Evolutionary conservation across 2,113 vertebrate species (phyloP).

Genomic region (Rattus norvegicus): GRCr8 NC_086025.1:124548001-124548500

Average conservation of each 20-base stretch:
- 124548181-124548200: conserved; percentile 29
- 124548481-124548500: conserved; percentile 95
- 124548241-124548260: conserved; percentile 69
- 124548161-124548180: conserved; percentile 56
- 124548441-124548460: conserved; percentile 98
- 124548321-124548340: conserved; percentile 19
- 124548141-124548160: conserved; percentile 64
- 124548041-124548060: conserved; percentile 52
- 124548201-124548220: conserved; percentile 59
- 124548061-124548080: neutral
- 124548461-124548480: conserved; percentile 96
- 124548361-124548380: conserved; percentile 55
- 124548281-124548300: conserved; percentile 28
- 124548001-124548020: neutral
- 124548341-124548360: neutral
- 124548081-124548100: conserved; percentile 49
- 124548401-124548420: conserved; percentile 94
- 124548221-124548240: neutral
- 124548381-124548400: conserved; percentile 94
- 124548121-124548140: conserved; percentile 56
- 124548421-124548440: conserved; percentile 95
- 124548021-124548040: neutral
- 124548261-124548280: conserved; percentile 31
- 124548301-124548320: conserved; percentile 26
- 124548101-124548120: conserved; percentile 48